Evolutionary conservation across 2,113 vertebrate species (phyloP).

Genomic region (Onychostruthus taczanowskii): DNA sequence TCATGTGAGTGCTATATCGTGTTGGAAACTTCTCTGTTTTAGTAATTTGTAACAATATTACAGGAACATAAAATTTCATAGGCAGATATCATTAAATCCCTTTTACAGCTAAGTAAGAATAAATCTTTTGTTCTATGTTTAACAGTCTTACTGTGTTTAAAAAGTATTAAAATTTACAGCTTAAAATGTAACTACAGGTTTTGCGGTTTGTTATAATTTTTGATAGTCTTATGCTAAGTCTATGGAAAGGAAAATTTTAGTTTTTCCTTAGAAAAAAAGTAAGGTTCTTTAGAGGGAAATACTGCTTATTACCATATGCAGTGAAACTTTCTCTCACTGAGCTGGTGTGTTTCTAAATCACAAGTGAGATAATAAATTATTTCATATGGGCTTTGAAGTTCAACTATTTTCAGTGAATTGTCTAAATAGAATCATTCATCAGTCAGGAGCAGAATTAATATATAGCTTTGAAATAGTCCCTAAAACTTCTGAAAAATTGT

Average conservation of each 20-base stretch:
- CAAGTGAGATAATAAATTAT: not conserved
- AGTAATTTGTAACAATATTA: not conserved
- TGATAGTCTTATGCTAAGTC: not conserved
- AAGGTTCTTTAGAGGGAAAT: not conserved
- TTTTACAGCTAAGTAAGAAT: not conserved
- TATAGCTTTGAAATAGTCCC: not conserved
- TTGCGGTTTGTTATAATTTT: not conserved
- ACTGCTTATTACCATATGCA: not conserved
- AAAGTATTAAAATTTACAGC: not conserved
- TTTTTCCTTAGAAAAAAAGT: not conserved
- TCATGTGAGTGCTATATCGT: not conserved
- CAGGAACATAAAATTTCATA: not conserved
- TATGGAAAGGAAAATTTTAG: not conserved
- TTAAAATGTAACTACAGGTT: slow-evolving; percentile 6
- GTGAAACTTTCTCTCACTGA: not conserved
- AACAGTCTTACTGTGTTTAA: not conserved
- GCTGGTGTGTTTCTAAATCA: not conserved
- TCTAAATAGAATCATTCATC: slow-evolving; percentile 37
- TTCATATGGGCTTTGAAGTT: slow-evolving; percentile 25
- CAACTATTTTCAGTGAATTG: slow-evolving; percentile 16
- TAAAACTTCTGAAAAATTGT: not conserved
- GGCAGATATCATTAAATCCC: not conserved
- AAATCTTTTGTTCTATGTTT: not conserved
- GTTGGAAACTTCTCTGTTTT: not conserved
- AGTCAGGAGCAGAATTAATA: slow-evolving; percentile 16